phyloP scores from a whole-genome alignment of 2,113 vertebrate species.

The Myotis yumanensis region DNA sequence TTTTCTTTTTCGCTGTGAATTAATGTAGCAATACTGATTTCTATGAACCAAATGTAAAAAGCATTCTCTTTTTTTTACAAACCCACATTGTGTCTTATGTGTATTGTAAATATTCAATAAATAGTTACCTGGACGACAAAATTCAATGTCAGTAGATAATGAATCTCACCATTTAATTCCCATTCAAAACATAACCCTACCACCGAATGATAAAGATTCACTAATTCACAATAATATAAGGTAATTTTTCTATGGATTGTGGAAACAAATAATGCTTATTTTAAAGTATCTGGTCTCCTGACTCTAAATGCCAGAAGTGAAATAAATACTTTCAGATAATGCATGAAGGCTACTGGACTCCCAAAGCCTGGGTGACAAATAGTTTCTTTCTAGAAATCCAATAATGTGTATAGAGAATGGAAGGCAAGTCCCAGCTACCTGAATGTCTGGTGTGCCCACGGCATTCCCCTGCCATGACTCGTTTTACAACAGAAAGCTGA shows the following conservation, averaged over 20 bases:
- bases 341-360: neutral
- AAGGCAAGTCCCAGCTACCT: neutral
- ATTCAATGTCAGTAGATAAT: neutral
- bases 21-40: neutral
- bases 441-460: neutral
- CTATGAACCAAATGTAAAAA: neutral
- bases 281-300: neutral
- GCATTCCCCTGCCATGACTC: neutral
- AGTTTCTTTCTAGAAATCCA: neutral
- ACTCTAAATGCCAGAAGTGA: neutral
- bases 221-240: neutral
- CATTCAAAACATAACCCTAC: neutral
- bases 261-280: neutral
- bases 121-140: neutral
- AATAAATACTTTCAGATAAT: neutral
- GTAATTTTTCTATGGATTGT: neutral
- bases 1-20: neutral
- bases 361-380: neutral
- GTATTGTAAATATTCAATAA: neutral
- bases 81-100: neutral
- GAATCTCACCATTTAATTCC: neutral
- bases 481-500: neutral
- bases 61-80: neutral
- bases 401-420: neutral
- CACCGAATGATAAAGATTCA: neutral